Evolutionary conservation across 2,888 invertebrate species (phyloP), one percentile per base, ranked within the genome.

Genomic region (Acleris sparsana): DNA sequence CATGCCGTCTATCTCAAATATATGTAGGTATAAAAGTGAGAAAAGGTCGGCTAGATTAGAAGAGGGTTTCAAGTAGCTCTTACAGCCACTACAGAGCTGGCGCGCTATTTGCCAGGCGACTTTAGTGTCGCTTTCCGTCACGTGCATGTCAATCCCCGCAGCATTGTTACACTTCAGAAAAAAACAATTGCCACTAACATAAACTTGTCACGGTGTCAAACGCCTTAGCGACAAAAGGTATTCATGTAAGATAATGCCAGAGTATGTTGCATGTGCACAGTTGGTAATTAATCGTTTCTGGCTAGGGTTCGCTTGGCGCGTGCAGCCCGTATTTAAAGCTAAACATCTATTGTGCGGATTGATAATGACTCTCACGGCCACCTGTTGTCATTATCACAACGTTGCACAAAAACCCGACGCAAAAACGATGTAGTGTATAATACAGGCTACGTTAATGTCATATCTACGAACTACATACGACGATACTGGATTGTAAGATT

Each of bases 281-380:
- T 71, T 69, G 64, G 75, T 74, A 77, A 80, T 73, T 74, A 77
- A 79, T 82, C 61, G 76, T 73, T 80, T 75, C 78, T 77, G 74
- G 72, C 71, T 70, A 74, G 68, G 65, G 68, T 60, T 51, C 51
- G 63, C 39, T 59, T 56, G 70, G 67, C 72, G 72, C 69, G 72
- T 74, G 72, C 67, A 63, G 53, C 57, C 74, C 65, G 67, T 71
- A 72, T 72, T 76, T 75, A 76, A 67, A 74, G 72, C 73, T 74
- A 77, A 82, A 74, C 72, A 70, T 75, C 80, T 68, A 83, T 83
- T 85, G 80, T 81, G 71, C 73, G 53, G 62, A 72, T 67, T 69
- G 71, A 74, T 78, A 75, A 75, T 79, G 74, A 71, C 65, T 63
- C 68, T 63, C 70, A 72, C 70, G 74, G 79, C 75, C 75, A 67